Percentiles rank a stretch among this genome's conserved stretches.
These are phyloP conservation scores for Furnarius figulus DNA, from an alignment of 2,113 vertebrate species.

Conservation along the genomic window DNA sequence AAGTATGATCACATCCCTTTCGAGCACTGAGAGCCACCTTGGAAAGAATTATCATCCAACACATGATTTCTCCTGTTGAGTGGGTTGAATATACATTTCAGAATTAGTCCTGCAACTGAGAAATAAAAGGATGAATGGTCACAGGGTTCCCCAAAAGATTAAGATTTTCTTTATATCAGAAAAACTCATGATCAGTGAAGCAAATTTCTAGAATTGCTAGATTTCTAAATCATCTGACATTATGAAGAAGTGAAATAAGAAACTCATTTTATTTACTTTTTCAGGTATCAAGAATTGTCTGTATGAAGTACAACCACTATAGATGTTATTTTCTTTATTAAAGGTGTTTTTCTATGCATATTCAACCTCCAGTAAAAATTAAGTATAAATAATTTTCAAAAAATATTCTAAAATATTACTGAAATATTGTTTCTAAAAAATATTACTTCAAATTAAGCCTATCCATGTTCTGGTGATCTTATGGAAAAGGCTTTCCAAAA, in stretches of 20 bases:
- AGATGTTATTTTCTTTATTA: not conserved
- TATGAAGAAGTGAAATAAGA: not conserved
- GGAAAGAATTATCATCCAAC: not conserved
- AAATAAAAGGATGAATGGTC: not conserved
- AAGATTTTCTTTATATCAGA: not conserved
- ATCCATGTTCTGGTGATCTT: not conserved
- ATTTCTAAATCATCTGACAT: not conserved
- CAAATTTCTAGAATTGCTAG: not conserved
- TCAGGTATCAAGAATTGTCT: not conserved
- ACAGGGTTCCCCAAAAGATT: not conserved
- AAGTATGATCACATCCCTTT: not conserved
- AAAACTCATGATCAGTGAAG: not conserved
- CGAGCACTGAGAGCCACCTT: not conserved
- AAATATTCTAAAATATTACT: not conserved
- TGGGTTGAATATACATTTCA: not conserved
- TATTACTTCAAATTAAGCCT: not conserved
- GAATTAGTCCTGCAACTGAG: not conserved
- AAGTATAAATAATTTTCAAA: not conserved
- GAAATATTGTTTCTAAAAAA: not conserved
- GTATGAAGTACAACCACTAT: not conserved
- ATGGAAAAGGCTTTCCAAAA: not conserved
- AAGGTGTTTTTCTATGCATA: rapidly evolving
- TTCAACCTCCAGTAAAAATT: not conserved
- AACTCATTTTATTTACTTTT: not conserved
- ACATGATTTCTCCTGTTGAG: not conserved